Conservation (phyloP, 37 sponge, comb jelly and placozoan species). For the Spongilla lacustris region DNA sequence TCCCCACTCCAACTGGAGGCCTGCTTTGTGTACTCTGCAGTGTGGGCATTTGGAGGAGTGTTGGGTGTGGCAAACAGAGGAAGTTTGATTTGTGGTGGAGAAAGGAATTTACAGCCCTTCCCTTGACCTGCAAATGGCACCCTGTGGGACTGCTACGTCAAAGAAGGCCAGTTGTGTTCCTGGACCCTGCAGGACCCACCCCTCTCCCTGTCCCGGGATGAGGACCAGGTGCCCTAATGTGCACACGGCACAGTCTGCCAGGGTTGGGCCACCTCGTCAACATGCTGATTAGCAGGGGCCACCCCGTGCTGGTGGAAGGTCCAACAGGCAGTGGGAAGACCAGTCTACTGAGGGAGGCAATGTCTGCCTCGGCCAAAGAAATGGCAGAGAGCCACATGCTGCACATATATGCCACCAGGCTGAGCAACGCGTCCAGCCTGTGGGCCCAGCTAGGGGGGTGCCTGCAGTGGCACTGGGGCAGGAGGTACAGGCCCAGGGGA, state of each 20-base stretch:
- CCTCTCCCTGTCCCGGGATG: neutral
- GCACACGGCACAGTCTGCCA: neutral
- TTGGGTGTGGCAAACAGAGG: slow-evolving; percentile 15
- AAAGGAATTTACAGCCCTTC: neutral
- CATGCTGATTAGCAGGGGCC: slow-evolving; percentile 1
- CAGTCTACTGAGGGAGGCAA: slow-evolving; percentile 10
- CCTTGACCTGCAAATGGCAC: neutral
- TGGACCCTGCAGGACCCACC: neutral
- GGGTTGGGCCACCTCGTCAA: slow-evolving; percentile 21
- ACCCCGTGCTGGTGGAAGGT: slow-evolving; percentile 63
- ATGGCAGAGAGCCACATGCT: slow-evolving; percentile 9
- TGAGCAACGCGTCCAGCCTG: slow-evolving; percentile 10
- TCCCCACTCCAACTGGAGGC: slow-evolving; percentile 10
- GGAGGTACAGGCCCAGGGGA: slow-evolving; percentile 63
- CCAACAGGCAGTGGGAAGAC: slow-evolving; percentile 72
- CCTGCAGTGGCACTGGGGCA: slow-evolving; percentile 81
- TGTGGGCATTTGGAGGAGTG: slow-evolving; percentile 61
- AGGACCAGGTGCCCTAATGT: neutral
- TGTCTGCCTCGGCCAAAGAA: neutral
- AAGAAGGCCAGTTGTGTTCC: neutral
- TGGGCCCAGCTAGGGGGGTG: slow-evolving; percentile 45
- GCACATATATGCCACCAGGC: slow-evolving; percentile 28
- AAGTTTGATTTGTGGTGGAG: slow-evolving; percentile 56
- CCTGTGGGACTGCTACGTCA: slow-evolving; percentile 44
- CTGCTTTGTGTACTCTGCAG: slow-evolving; percentile 29